Conservation (phyloP, 2,113 vertebrate species). For the Paramormyrops kingsleyae region DNA sequence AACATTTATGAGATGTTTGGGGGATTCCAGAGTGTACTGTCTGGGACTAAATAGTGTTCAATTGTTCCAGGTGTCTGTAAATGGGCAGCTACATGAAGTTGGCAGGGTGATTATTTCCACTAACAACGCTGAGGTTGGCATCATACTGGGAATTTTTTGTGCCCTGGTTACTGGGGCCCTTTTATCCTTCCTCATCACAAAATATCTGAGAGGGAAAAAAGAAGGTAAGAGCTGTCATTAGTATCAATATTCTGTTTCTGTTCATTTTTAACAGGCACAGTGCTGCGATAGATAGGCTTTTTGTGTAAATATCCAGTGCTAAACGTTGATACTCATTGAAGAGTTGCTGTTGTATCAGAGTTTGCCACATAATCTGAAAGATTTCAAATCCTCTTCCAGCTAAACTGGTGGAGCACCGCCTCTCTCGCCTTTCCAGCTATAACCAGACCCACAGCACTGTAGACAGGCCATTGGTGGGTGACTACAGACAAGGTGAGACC, state of each 20-base stretch:
- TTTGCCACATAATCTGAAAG: neutral
- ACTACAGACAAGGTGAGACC: constrained; percentile 59
- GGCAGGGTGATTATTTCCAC: constrained; percentile 61
- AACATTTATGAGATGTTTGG: neutral
- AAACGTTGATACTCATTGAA: neutral
- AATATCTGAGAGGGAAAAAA: constrained; percentile 56
- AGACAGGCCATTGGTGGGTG: constrained; percentile 46
- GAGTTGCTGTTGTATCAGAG: neutral
- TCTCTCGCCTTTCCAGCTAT: constrained; percentile 40
- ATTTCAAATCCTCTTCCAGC: constrained; percentile 35
- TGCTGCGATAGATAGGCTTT: neutral
- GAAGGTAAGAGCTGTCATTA: constrained; percentile 52
- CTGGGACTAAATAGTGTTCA: neutral
- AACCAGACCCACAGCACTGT: neutral
- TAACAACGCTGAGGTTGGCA: constrained; percentile 44
- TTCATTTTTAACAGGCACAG: neutral
- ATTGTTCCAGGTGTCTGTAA: constrained; percentile 57
- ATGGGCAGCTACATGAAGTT: constrained; percentile 50
- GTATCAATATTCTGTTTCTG: neutral
- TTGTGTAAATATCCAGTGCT: neutral
- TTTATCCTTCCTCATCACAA: constrained; percentile 51
- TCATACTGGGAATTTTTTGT: constrained; percentile 59
- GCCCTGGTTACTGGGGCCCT: constrained; percentile 54
- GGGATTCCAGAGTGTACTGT: neutral
- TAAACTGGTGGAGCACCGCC: constrained; percentile 43